Base-by-base conservation (phyloP, 2,888 invertebrate genomes). In the Salpingus planirostris region DNA sequence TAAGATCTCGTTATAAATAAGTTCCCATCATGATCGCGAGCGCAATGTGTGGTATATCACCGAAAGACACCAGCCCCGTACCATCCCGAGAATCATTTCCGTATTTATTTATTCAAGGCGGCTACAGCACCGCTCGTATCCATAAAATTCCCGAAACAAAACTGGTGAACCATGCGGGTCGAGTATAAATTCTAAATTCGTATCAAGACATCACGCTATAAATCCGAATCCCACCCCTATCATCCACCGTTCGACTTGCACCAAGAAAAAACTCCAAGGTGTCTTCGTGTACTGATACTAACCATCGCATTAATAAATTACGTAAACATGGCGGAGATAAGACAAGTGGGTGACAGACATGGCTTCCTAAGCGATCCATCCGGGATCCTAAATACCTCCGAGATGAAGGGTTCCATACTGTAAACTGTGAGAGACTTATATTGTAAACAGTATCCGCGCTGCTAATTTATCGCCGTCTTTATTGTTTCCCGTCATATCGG, bases 31-130 rank as follows among this genome's bases (percentile, higher is more conserved):
- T n/a, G n/a, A n/a, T n/a, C n/a, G n/a, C n/a, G 23, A 5, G 23
- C 23, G 50, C 54, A 56, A 55, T 54, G 55, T 55, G 55, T 54
- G 54, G 53, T 50, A 49, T 54, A 44, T 54, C 54, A 49, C 36
- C 36, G 30, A 40, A 27, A 25, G 12, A 31, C 34, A 33, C 39
- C 41, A 43, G 37, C 39, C 42, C 33, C 40, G 38, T 36, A 40
- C 38, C 43, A 39, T 38, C 51, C 51, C 46, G 50, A 56, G 57
- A 59, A 59, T 59, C 59, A 54, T 60, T 57, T 57, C 52, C 54
- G 40, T 60, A 57, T 60, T 60, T 60, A 59, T 60, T 60, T 60
- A 54, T 55, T 41, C 50, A 57, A 55, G 56, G 49, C 59, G 51
- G 55, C 53, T 51, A 55, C 55, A 54, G 52, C 43, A 53, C 55